Base-by-base conservation (phyloP, 2,888 invertebrate genomes). In the Xanthorhoe designata region DNA sequence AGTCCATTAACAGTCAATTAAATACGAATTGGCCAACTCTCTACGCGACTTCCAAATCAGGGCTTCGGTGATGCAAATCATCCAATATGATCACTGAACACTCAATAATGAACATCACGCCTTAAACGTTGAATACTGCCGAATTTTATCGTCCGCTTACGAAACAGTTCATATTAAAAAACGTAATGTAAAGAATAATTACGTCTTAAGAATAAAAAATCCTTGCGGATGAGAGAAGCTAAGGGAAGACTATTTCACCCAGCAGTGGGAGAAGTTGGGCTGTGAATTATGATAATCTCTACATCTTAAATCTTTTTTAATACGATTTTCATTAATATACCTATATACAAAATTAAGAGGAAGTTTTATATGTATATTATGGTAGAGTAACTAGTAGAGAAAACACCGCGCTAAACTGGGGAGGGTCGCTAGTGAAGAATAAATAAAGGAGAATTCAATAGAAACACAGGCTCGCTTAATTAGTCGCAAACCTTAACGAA, bases 401-500 rank as follows among this genome's bases (percentile, higher is more conserved):
- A 24, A 24, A 4, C 24, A 24, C 24, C 24, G 4, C n/a, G 24
- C 24, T 3, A 24, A 24, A n/a, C n/a, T n/a, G 24, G 1, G 24
- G 24, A 3, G 24, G 4, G 24, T 24, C 4, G 24, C 24, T 24
- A 24, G 24, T 24, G 4, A 24, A 24, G 49, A 64, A 67, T 67
- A 60, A 58, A 17, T 52, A 52, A 68, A 67, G 24, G 68, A 68
- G 70, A 77, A 75, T 73, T 70, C 66, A 73, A 76, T 73, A 75
- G 74, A 77, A 75, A 74, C 69, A 67, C 76, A 77, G 74, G 69
- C 72, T 72, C 74, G 29, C 51, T 81, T 86, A 86, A 85, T 86
- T 85, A 86, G 82, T 77, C 70, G 75, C 71, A 69, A 76, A 72
- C 75, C 74, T 75, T 85, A 83, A 84, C 82, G 82, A 83, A 82